Base-by-base conservation (phyloP, 2,888 invertebrate genomes). In the Thumatha senex region DNA sequence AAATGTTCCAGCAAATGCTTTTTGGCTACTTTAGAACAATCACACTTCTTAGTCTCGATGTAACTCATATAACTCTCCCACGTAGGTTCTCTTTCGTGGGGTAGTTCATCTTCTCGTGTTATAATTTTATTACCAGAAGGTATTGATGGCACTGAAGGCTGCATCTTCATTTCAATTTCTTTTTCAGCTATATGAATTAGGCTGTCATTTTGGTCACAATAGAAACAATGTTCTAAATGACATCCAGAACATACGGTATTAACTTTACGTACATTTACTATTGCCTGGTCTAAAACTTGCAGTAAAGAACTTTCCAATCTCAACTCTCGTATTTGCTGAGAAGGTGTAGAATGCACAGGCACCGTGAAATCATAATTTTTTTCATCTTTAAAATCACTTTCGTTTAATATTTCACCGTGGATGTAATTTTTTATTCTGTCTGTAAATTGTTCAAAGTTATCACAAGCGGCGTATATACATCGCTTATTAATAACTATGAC, bases 391-490 rank as follows among this genome's bases (percentile, higher is more conserved):
- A 84, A 69, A 51, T 84, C 82, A 1, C 50, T 39, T 1, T 82
- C 82, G 5, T 80, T 71, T 4, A 78, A 82, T 11, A 77, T 71
- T 13, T 59, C 56, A 0, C 81, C 81, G n/a, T 77, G 60, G 10
- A 87, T 58, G 48, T 75, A 84, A 11, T 76, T 64, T n/a, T 73
- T 74, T 13, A 88, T 63, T 72, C 84, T 83, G 40, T 84, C 74
- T 7, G 78, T 74, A 40, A 82, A 86, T 41, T 73, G 60, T 35
- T 82, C 74, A 18, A 87, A 78, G 59, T 87, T 88, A 50, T 90
- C 84, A 48, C 90, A 90, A 18, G 84, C 84, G 0, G 86, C 76
- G 56, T 91, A 90, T 11, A 91, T 76, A 40, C 70, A 84, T 51
- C 69, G 73, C 53, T 88, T 85, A 60, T 90, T 90, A 13, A 90